phyloP scores from a whole-genome alignment of 2,797 vertebrate species.

The Luscinia megarhynchos region DNA sequence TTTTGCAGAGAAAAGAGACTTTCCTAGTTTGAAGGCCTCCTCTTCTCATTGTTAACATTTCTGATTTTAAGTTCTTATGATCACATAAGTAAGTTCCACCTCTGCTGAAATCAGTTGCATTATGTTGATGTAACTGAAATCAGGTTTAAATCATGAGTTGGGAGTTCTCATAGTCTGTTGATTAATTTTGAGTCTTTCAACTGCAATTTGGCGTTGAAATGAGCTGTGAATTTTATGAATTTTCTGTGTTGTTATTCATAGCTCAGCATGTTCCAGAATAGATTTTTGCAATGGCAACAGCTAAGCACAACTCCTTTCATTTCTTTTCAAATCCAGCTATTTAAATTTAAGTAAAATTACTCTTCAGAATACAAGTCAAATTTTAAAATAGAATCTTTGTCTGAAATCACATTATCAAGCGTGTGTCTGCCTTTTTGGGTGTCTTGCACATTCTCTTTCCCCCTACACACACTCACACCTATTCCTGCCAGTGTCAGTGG shows the following conservation, averaged over 20 bases:
- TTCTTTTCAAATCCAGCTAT: slow-evolving; percentile 12
- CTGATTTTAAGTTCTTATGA: background rate
- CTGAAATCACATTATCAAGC: background rate
- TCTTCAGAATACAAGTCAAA: background rate
- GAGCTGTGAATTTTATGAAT: background rate
- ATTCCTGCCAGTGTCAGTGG: background rate
- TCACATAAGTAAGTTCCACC: background rate
- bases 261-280: background rate
- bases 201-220: background rate
- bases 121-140: background rate
- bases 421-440: background rate
- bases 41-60: background rate
- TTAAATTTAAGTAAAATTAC: background rate
- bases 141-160: background rate
- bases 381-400: slow-evolving; percentile 14
- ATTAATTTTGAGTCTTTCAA: background rate
- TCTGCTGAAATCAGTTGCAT: background rate
- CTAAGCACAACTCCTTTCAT: background rate
- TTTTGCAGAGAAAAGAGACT: background rate
- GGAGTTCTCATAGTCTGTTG: background rate
- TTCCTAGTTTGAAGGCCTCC: background rate
- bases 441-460: background rate
- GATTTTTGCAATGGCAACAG: background rate
- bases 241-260: background rate
- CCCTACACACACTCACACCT: background rate